These are phyloP conservation scores for Leptarthrus brevirostris DNA, from an alignment of 2,888 invertebrate species.

Conservation along the genomic window DNA sequence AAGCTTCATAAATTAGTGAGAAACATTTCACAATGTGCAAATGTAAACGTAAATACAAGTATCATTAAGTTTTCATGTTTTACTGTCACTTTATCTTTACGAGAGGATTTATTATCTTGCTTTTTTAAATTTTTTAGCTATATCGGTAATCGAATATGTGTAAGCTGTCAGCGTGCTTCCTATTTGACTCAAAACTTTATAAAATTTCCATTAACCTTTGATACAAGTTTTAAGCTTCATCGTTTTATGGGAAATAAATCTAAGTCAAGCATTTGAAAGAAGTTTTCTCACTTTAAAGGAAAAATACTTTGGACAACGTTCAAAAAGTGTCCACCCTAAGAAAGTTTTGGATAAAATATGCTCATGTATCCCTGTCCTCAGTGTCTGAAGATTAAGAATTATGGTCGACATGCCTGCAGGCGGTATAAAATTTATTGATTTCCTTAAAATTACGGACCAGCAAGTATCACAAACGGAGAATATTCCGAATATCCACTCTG, in stretches of 20 bases:
- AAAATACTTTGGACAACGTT: constrained; percentile 48
- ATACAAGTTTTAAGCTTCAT: constrained; percentile 14
- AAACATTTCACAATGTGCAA: too few relatives aligned
- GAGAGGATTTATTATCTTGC: too few relatives aligned
- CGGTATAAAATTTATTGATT: constrained; percentile 38
- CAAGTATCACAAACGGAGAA: neutral
- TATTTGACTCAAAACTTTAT: too few relatives aligned
- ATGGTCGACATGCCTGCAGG: constrained; percentile 12
- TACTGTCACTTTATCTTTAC: too few relatives aligned
- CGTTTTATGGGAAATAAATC: neutral
- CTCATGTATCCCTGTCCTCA: neutral
- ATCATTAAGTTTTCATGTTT: too few relatives aligned
- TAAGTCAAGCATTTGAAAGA: constrained; percentile 10
- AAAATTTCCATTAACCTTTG: constrained; percentile 19
- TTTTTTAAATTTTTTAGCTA: too few relatives aligned
- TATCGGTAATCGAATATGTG: too few relatives aligned
- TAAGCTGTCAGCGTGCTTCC: too few relatives aligned
- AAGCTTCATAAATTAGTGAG: too few relatives aligned
- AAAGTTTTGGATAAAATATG: constrained; percentile 43
- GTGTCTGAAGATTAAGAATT: constrained; percentile 26
- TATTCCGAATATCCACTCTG: neutral
- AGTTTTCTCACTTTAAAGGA: constrained; percentile 7
- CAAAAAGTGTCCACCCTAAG: constrained; percentile 51
- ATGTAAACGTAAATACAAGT: too few relatives aligned
- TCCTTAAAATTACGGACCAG: constrained; percentile 8